These are phyloP conservation scores for Saccostrea cuccullata DNA, from an alignment of 1,140 invertebrate species.

Conservation along the genomic window DNA sequence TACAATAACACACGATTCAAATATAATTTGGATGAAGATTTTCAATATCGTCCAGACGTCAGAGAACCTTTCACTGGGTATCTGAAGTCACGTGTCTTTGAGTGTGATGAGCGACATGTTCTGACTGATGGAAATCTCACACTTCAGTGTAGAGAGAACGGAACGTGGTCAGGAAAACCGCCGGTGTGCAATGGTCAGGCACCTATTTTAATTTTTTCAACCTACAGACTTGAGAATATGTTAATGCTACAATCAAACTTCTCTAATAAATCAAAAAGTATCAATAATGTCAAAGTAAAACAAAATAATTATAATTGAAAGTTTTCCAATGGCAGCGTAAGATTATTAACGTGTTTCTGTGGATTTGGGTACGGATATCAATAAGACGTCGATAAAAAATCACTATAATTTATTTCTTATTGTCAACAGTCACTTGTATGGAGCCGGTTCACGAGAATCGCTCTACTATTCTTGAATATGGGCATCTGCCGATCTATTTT, in stretches of 20 bases:
- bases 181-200: constrained; percentile 1
- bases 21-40: not conserved
- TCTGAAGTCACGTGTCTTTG: not conserved
- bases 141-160: not conserved
- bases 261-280: no score
- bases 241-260: no score
- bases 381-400: no score
- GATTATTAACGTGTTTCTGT: no score
- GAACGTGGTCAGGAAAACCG: not conserved
- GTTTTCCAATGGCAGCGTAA: no score
- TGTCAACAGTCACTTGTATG: not conserved
- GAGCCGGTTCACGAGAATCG: not conserved
- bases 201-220: not conserved
- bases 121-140: not conserved
- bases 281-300: no score
- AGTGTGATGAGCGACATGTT: not conserved
- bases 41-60: not conserved
- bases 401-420: not conserved
- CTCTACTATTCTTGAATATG: not conserved
- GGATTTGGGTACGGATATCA: no score
- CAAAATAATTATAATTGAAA: no score
- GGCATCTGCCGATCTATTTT: not conserved
- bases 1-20: not conserved
- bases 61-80: not conserved
- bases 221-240: no score